Evolutionary conservation across 2,888 invertebrate species (phyloP).

Genomic region (Bombyx huttoni): DNA sequence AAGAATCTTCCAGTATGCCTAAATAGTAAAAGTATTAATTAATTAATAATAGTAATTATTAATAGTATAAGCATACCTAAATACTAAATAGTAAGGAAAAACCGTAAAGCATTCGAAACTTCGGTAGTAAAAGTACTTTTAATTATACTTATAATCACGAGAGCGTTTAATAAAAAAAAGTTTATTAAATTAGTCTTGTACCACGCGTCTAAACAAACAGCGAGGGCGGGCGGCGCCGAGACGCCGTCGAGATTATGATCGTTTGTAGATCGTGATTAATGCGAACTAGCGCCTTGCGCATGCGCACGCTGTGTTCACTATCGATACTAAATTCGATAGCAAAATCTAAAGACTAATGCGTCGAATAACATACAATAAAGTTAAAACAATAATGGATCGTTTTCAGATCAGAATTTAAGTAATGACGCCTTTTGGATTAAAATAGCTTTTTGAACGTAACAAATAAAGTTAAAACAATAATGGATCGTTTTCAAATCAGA

Average conservation of each 20-base stretch:
- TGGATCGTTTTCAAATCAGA: background rate
- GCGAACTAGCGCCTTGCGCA: conserved; percentile 41
- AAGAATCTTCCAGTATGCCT: too few species aligned
- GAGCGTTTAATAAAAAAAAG: background rate
- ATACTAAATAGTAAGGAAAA: too few species aligned
- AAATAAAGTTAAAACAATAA: background rate
- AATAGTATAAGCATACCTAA: too few species aligned
- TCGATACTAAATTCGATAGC: background rate
- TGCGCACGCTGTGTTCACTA: conserved; percentile 10
- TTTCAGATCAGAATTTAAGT: too few species aligned
- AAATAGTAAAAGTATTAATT: too few species aligned
- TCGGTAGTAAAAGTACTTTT: too few species aligned
- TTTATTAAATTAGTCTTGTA: conserved; percentile 24
- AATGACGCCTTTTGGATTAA: too few species aligned
- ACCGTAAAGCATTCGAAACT: too few species aligned
- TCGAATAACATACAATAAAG: background rate
- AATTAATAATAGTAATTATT: too few species aligned
- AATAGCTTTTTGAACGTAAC: too few species aligned
- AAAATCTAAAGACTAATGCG: background rate
- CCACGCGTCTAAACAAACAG: conserved; percentile 60
- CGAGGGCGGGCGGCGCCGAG: conserved; percentile 47
- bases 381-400: background rate
- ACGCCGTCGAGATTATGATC: conserved; percentile 54
- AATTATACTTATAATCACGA: background rate
- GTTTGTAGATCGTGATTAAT: conserved; percentile 57